Base-by-base conservation (phyloP, 2,113 vertebrate genomes). In the Genyomyrus donnyi region DNA sequence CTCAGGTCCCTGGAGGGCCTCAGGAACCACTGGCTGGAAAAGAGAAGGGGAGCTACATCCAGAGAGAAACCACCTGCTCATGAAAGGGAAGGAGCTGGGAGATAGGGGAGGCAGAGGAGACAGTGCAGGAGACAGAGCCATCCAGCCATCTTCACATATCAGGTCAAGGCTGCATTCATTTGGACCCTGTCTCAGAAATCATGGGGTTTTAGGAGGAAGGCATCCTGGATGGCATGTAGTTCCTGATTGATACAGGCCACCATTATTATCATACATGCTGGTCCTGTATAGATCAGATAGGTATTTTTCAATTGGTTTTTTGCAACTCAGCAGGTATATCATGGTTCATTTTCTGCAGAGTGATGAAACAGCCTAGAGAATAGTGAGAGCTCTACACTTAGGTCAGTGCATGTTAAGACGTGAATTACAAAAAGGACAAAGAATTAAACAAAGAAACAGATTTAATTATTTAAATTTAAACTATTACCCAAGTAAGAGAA, bases 21-120 rank as follows among this genome's bases (percentile, higher is more conserved):
- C 80, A 96, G 96, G 88, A 99, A 97, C 98, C 98, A 99, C 88
- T 97, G 92, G 88, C 97, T 98, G 90, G 91, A 10, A 89, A 39
- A 19, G 17, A 56, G 53, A 87, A 24, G 42, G 24, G 7, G 58
- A 58, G 13, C 45, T 53, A 21, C 6, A 19, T 27, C 19, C 15
- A 27, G 17, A 31, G 5, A 62, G 3, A 8, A 74, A 24, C 39
- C 88, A 70, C 2, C 19, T 66, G 46, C 46, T 48, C 9, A 35
- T 9, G 19, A 85, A 85, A 45, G 4, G 19, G 42, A 46, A 21
- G 39, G 46, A 24, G 83, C 19, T 48, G 80, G 45, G 42, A 45
- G 83, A n/a, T 10, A 48, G 11, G 7, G 24, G 45, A 45, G 52
- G 13, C 62, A 15, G 31, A 53, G 24, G 80, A 48, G 48, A 46